Conservation (phyloP, 2,888 invertebrate species). For the Drosophila seclusa region DNA sequence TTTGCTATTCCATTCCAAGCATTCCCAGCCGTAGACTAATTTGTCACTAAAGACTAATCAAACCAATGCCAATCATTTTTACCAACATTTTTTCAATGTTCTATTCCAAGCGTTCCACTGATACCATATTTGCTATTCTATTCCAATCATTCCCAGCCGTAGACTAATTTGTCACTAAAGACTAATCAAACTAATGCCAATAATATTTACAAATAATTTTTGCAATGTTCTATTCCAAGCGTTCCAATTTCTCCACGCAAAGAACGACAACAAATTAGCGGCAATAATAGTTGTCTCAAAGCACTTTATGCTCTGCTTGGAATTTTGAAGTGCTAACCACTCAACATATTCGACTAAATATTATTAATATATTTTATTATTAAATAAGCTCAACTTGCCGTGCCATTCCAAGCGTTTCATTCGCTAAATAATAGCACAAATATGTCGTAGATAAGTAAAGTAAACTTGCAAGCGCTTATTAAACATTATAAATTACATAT, state of each 20-base stretch:
- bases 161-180: neutral
- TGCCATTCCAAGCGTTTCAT: slow-evolving; percentile 7
- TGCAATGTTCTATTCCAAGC: neutral
- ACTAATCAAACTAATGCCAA: too few relatives aligned
- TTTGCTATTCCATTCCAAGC: neutral
- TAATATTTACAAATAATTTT: neutral
- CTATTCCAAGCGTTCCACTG: neutral
- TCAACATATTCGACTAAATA: neutral
- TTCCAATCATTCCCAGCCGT: neutral
- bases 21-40: neutral
- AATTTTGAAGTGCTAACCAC: neutral
- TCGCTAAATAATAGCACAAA: slow-evolving; percentile 10
- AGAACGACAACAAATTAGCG: neutral
- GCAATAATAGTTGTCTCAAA: neutral
- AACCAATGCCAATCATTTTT: too few relatives aligned
- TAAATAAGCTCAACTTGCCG: neutral
- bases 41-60: too few relatives aligned
- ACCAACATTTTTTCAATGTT: too few relatives aligned
- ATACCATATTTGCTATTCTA: neutral
- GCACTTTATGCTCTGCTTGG: neutral
- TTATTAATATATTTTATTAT: neutral
- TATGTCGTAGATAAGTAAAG: slow-evolving; percentile 14
- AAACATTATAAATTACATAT: slow-evolving; percentile 70
- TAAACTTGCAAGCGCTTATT: slow-evolving; percentile 58
- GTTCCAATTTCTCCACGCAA: neutral